These are phyloP conservation scores for Sesia bembeciformis DNA, from an alignment of 2,888 invertebrate species.

Conservation along the genomic window DNA sequence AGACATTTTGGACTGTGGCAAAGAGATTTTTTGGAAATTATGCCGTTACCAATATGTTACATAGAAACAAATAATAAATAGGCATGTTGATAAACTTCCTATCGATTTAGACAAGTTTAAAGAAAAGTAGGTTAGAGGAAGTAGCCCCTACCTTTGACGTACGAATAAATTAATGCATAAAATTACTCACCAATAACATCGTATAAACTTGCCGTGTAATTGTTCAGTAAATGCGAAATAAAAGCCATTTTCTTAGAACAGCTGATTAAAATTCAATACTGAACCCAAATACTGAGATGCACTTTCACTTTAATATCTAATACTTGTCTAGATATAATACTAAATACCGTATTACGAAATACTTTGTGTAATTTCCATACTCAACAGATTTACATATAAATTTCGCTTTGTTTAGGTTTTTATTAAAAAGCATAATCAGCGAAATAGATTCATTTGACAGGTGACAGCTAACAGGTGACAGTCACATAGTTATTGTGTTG, in stretches of 20 bases:
- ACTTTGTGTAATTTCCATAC: too few relatives aligned
- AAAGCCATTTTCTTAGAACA: conserved; percentile 40
- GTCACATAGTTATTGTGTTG: background rate
- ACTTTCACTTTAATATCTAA: conserved; percentile 2
- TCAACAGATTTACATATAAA: background rate
- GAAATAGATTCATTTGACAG: background rate
- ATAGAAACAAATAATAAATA: too few relatives aligned
- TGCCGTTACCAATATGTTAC: too few relatives aligned
- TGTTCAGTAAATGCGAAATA: conserved; percentile 47
- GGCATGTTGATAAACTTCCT: too few relatives aligned
- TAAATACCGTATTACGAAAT: background rate
- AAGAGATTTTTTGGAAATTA: too few relatives aligned
- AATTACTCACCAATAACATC: conserved; percentile 57
- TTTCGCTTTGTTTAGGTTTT: conserved; percentile 21
- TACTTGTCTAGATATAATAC: background rate
- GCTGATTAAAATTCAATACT: conserved; percentile 16
- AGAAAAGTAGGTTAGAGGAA: background rate
- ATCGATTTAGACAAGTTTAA: background rate
- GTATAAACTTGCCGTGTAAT: conserved; percentile 55
- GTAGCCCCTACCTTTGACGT: background rate
- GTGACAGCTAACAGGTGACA: background rate
- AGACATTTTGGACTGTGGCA: too few relatives aligned
- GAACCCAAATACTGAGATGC: conserved; percentile 3
- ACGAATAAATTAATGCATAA: background rate
- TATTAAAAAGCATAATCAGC: conserved; percentile 12